Conservation (phyloP, 2,113 vertebrate genomes). For the Varanus komodoensis region DNA sequence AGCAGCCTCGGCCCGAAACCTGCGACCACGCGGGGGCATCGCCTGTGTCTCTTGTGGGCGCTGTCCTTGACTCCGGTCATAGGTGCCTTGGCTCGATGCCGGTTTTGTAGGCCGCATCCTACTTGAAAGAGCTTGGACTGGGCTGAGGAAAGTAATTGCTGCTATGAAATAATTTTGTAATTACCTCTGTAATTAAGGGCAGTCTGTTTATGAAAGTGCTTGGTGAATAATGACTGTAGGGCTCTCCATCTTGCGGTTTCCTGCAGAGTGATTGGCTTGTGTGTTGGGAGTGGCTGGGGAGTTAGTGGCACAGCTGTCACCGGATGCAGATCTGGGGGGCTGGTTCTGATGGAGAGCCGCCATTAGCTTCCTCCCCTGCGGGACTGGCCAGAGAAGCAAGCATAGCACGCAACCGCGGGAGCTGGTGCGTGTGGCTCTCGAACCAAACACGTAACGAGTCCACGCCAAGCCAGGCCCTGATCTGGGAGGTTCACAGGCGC, state of each 20-base stretch:
- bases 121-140: constrained; percentile 74
- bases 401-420: constrained; percentile 61
- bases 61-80: constrained; percentile 39
- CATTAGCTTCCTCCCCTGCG: constrained; percentile 75
- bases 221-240: constrained; percentile 78
- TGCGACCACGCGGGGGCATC: no score
- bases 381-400: constrained; percentile 73
- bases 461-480: background rate
- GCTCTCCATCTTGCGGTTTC: constrained; percentile 67
- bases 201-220: constrained; percentile 83
- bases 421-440: constrained; percentile 56
- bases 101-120: constrained; percentile 64
- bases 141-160: constrained; percentile 79
- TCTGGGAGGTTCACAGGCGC: background rate
- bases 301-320: constrained; percentile 74
- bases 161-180: constrained; percentile 82
- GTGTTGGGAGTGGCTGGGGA: constrained; percentile 64
- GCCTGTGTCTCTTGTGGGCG: constrained; percentile 17
- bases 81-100: constrained; percentile 69
- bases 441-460: constrained; percentile 20
- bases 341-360: constrained; percentile 73
- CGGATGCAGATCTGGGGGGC: constrained; percentile 63
- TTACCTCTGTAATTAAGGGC: constrained; percentile 85
- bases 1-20: background rate
- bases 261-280: constrained; percentile 62